A percentile compares a stretch with the other conserved stretches of the same genome.
phyloP scores from a whole-genome alignment of 2,113 vertebrate genomes.

The Microcebus ravelobensis region DNA sequence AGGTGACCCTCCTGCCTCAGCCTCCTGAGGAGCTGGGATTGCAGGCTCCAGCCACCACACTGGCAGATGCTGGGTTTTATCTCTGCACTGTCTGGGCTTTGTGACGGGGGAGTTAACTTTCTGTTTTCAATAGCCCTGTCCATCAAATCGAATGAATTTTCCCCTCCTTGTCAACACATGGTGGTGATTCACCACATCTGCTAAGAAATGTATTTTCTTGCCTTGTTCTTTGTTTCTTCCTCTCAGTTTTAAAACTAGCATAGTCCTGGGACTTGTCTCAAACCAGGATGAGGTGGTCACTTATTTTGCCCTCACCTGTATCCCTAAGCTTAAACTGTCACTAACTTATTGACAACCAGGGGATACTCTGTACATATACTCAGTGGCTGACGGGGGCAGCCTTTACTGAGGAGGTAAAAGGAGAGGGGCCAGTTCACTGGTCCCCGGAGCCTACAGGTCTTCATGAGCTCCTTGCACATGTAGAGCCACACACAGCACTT shows the following conservation, averaged over 20 bases:
- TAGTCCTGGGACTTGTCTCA: not conserved
- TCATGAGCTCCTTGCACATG: conserved; percentile 35
- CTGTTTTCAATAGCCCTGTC: not conserved
- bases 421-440: not conserved
- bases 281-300: not conserved
- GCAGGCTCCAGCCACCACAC: not conserved
- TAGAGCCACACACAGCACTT: conserved; percentile 6
- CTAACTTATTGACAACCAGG: not conserved
- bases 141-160: too few species aligned
- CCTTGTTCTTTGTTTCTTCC: not conserved
- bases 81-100: not conserved
- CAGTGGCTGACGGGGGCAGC: not conserved
- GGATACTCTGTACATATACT: not conserved
- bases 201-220: not conserved
- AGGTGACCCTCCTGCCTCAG: not conserved
- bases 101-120: not conserved
- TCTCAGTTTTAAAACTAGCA: not conserved
- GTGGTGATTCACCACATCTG: not conserved
- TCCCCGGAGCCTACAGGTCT: conserved; percentile 17
- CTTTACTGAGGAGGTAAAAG: not conserved
- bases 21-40: not conserved
- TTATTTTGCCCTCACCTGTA: not conserved
- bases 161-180: not conserved
- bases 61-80: not conserved
- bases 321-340: not conserved